These are phyloP conservation scores for Platerodrilus igneus DNA, from an alignment of 2,888 invertebrate species.

Conservation along the genomic window DNA sequence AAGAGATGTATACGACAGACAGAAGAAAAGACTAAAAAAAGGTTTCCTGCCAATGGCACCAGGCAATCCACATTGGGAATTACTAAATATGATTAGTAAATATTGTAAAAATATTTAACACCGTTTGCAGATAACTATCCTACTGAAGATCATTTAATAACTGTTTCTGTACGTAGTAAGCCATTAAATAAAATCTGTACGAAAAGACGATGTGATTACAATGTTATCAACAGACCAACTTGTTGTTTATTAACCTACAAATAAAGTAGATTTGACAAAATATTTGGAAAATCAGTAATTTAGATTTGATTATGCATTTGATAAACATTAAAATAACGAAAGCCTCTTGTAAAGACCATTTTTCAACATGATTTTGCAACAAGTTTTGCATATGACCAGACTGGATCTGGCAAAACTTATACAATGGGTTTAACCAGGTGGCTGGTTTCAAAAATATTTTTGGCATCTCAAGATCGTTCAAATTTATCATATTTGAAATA, in stretches of 20 bases:
- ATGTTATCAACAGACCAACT: constrained; percentile 92
- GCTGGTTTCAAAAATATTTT: constrained; percentile 96
- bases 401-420: constrained; percentile 94
- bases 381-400: constrained; percentile 99
- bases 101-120: constrained; percentile 54
- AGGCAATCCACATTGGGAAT: constrained; percentile 98
- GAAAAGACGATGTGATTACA: constrained; percentile 95
- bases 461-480: constrained; percentile 70
- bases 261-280: constrained; percentile 97
- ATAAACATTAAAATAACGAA: constrained; percentile 92
- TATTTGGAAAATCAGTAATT: constrained; percentile 98
- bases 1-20: constrained; percentile 89
- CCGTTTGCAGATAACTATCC: constrained; percentile 73
- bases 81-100: constrained; percentile 93
- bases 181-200: constrained; percentile 83
- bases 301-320: constrained; percentile 98
- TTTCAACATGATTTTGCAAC: constrained; percentile 99
- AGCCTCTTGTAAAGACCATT: constrained; percentile 94
- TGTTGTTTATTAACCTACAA: constrained; percentile 91
- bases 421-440: constrained; percentile 99
- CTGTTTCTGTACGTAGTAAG: constrained; percentile 95
- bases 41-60: constrained; percentile 92
- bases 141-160: constrained; percentile 93
- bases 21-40: constrained; percentile 85
- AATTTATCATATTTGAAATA: too few relatives aligned